phyloP scores from a whole-genome alignment of 2,888 invertebrate species.

The Notodonta ziczac region DNA sequence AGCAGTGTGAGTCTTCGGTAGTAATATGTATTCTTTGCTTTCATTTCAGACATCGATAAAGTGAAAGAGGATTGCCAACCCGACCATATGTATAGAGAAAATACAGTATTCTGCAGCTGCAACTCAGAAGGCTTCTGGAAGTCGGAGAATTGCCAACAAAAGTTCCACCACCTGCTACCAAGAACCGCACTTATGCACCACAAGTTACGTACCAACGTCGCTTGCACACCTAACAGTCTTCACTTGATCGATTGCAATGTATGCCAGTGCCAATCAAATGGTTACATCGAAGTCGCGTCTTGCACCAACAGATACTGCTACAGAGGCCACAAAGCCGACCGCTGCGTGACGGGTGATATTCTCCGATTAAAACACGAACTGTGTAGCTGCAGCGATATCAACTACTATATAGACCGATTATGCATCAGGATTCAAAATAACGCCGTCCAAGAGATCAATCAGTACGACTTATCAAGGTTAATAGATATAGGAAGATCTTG shows the following conservation, averaged over 20 bases:
- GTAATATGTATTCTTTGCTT: neutral
- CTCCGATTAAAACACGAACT: constrained; percentile 46
- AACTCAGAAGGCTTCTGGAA: constrained; percentile 49
- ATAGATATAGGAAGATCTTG: constrained; percentile 32
- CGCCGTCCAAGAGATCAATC: constrained; percentile 38
- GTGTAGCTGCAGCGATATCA: constrained; percentile 57
- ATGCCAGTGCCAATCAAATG: constrained; percentile 47
- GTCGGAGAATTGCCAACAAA: constrained; percentile 47
- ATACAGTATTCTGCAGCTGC: constrained; percentile 53
- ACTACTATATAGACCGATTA: constrained; percentile 53
- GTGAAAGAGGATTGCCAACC: constrained; percentile 40
- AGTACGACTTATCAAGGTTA: constrained; percentile 29
- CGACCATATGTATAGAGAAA: constrained; percentile 41
- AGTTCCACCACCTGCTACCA: constrained; percentile 38
- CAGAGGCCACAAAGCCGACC: constrained; percentile 43
- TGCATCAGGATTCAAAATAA: constrained; percentile 43
- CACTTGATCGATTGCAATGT: constrained; percentile 61
- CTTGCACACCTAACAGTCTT: constrained; percentile 43
- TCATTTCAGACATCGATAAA: constrained; percentile 20
- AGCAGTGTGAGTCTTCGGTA: too few relatives aligned
- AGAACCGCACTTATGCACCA: constrained; percentile 16
- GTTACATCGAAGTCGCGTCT: constrained; percentile 33
- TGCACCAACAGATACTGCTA: constrained; percentile 56
- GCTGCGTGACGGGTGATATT: constrained; percentile 52
- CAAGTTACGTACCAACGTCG: constrained; percentile 38